phyloP scores from a whole-genome alignment of 2,797 vertebrate genomes.

The Anolis apletophallus region DNA sequence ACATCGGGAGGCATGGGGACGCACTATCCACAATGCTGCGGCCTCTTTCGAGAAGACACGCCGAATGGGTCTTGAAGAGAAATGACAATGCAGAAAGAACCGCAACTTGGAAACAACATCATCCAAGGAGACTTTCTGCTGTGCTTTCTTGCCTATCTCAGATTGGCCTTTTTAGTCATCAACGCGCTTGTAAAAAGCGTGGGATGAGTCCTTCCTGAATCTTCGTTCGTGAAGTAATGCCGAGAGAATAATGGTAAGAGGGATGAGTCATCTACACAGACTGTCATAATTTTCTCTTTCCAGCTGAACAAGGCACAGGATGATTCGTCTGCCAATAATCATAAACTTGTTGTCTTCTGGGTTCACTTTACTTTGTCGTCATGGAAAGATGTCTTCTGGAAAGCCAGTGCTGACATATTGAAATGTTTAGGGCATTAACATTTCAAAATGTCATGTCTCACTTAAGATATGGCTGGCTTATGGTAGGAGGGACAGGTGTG shows the following conservation, averaged over 20 bases:
- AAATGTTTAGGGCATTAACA: slow-evolving; percentile 1
- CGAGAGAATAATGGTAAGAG: slow-evolving; percentile 4
- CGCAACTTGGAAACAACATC: too few relatives aligned
- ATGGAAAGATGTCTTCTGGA: slow-evolving; percentile 12
- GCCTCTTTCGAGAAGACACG: too few relatives aligned
- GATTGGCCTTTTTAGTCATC: too few relatives aligned
- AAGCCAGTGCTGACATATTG: background rate
- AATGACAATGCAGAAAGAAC: too few relatives aligned
- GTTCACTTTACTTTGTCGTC: slow-evolving; percentile 17
- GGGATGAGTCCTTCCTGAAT: too few relatives aligned
- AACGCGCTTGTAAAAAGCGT: too few relatives aligned
- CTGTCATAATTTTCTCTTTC: background rate
- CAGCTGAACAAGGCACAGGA: background rate
- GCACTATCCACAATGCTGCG: too few relatives aligned
- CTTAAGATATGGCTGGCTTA: slow-evolving; percentile 3
- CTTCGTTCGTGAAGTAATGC: too few relatives aligned
- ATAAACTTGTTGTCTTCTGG: slow-evolving; percentile 24
- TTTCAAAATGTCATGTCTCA: slow-evolving; percentile 1
- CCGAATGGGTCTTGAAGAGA: too few relatives aligned
- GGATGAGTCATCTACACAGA: slow-evolving; percentile 18
- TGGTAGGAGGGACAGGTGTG: slow-evolving; percentile 1
- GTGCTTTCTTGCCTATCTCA: too few relatives aligned
- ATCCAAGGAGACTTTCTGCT: too few relatives aligned
- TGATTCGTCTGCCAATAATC: slow-evolving; percentile 17
- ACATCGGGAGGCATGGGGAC: too few relatives aligned